These are phyloP conservation scores for Falco rusticolus DNA, from an alignment of 2,797 vertebrate species.

Conservation along the genomic window DNA sequence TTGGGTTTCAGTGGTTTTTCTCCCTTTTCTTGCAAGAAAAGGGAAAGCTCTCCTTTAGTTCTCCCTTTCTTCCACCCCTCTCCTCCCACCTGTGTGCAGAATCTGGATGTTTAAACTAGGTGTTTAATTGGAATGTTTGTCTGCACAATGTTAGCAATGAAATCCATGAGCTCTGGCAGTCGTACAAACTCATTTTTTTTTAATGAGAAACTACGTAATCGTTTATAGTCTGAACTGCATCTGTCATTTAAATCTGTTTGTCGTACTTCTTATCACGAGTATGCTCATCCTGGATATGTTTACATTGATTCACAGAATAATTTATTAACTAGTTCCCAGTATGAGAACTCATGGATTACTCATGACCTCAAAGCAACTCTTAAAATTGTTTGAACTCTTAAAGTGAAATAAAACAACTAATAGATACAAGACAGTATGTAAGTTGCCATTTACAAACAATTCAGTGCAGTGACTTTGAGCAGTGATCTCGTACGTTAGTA, in stretches of 20 bases:
- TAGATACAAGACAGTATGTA: neutral
- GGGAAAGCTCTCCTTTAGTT: neutral
- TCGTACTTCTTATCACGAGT: constrained; percentile 1
- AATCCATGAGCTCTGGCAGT: constrained; percentile 59
- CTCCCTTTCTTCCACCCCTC: neutral
- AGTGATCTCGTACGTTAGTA: accelerated
- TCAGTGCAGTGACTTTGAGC: neutral
- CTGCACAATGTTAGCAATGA: constrained; percentile 51
- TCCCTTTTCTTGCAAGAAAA: neutral
- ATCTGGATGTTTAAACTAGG: constrained; percentile 34
- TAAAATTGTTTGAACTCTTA: neutral
- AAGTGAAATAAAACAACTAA: neutral
- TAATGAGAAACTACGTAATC: constrained; percentile 52
- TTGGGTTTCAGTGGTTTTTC: neutral
- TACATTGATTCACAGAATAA: constrained; percentile 3
- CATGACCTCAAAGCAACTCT: neutral
- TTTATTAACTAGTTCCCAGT: neutral
- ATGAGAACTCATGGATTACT: neutral
- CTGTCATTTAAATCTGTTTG: constrained; percentile 59
- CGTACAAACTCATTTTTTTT: constrained; percentile 55
- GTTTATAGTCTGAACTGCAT: constrained; percentile 47
- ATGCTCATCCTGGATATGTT: neutral
- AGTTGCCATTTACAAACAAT: neutral
- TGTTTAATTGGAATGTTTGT: constrained; percentile 48
- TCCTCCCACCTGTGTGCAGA: constrained; percentile 20